A percentile compares a stretch with the other conserved stretches of the same genome.
These are phyloP conservation scores for Tenualosa ilisha DNA, from an alignment of 2,797 vertebrate species.

Conservation along the genomic window DNA sequence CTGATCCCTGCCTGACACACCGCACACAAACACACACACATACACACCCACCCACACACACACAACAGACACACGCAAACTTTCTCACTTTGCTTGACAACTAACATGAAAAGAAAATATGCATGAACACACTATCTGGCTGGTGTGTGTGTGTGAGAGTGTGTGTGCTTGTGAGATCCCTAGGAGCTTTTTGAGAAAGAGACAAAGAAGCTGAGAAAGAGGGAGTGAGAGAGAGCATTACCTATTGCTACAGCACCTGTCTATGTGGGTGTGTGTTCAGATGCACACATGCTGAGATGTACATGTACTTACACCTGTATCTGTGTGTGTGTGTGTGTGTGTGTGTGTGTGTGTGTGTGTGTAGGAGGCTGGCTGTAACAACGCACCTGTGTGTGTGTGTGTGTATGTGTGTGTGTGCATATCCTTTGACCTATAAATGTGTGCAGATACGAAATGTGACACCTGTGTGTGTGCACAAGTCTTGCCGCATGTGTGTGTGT, in stretches of 20 bases:
- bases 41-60: background rate
- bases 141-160: background rate
- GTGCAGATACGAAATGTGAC: background rate
- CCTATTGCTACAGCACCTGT: background rate
- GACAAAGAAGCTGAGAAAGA: background rate
- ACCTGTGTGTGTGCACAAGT: background rate
- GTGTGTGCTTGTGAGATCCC: background rate
- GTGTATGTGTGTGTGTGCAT: background rate
- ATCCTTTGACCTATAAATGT: background rate
- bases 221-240: background rate
- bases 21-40: slow-evolving; percentile 30
- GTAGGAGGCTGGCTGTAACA: background rate
- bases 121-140: background rate
- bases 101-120: background rate
- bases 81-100: background rate
- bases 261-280: background rate
- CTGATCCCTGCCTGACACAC: slow-evolving; percentile 62
- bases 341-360: background rate
- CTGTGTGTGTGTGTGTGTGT: background rate
- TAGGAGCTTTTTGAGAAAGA: too few species aligned
- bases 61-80: slow-evolving; percentile 25
- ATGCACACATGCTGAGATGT: background rate
- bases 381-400: background rate
- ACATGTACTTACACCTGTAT: background rate
- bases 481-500: background rate